Conservation (phyloP, 1,140 invertebrate genomes). For the Drosophila tristis region DNA sequence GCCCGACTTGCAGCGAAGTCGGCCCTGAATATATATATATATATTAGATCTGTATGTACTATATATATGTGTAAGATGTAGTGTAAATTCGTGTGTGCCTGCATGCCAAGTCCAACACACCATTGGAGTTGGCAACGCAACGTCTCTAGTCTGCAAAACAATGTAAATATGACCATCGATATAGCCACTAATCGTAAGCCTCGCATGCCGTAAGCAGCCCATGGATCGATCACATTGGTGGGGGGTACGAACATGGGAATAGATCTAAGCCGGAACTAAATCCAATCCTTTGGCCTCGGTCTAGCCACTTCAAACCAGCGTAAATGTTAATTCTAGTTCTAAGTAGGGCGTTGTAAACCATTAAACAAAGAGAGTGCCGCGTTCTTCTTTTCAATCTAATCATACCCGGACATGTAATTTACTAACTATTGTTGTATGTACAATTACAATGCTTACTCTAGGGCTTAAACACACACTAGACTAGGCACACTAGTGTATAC, state of each 20-base stretch:
- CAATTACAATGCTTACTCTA: conserved; percentile 60
- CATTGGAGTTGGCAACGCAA: conserved; percentile 43
- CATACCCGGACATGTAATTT: conserved; percentile 51
- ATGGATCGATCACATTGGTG: conserved; percentile 22
- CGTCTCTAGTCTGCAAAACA: conserved; percentile 72
- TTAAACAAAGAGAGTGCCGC: conserved; percentile 24
- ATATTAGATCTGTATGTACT: neutral
- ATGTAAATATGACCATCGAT: conserved; percentile 81
- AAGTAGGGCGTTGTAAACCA: conserved; percentile 28
- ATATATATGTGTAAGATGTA: conserved; percentile 12
- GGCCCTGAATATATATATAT: conserved; percentile 24
- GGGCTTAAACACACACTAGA: conserved; percentile 6
- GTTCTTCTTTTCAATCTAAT: conserved; percentile 36
- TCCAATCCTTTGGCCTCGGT: neutral
- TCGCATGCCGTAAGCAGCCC: neutral
- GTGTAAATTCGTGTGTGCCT: conserved; percentile 49
- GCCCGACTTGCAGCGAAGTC: conserved; percentile 62
- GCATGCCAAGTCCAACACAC: conserved; percentile 3
- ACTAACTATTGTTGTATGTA: conserved; percentile 51
- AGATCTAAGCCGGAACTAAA: neutral
- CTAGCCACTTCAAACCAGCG: conserved; percentile 1
- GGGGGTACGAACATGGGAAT: neutral
- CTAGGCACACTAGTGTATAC: conserved; percentile 36
- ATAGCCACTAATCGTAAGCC: conserved; percentile 67
- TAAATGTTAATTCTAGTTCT: conserved; percentile 18